These are phyloP conservation scores for Bovichtus variegatus DNA, from an alignment of 2,797 vertebrate genomes.

Conservation along the genomic window DNA sequence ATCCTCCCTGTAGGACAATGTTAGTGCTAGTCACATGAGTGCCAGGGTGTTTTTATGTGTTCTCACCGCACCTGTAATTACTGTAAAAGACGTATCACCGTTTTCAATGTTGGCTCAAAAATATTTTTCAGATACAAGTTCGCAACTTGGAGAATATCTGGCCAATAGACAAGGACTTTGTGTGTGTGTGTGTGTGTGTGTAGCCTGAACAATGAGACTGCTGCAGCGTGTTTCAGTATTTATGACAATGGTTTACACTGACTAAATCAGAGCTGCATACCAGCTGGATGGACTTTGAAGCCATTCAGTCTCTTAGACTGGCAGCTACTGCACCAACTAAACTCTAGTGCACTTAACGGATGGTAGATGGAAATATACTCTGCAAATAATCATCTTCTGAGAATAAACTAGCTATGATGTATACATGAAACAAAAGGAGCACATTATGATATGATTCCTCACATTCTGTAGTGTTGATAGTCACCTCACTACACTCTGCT, in stretches of 20 bases:
- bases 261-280: conserved; percentile 47
- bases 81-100: background rate
- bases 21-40: background rate
- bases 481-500: background rate
- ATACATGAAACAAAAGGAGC: background rate
- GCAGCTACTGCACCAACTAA: background rate
- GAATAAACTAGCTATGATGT: background rate
- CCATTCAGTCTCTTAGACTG: conserved; percentile 1
- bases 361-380: background rate
- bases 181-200: background rate
- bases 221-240: conserved; percentile 15
- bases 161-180: background rate
- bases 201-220: background rate
- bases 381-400: background rate
- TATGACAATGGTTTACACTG: conserved; percentile 14
- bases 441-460: background rate
- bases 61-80: conserved; percentile 20
- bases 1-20: background rate
- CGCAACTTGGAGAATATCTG: background rate
- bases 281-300: conserved; percentile 62
- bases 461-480: background rate
- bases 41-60: background rate
- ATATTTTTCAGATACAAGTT: background rate
- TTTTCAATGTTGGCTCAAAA: no score
- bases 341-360: background rate